Conservation (phyloP, 2,113 vertebrate species). For the Chroicocephalus ridibundus region DNA sequence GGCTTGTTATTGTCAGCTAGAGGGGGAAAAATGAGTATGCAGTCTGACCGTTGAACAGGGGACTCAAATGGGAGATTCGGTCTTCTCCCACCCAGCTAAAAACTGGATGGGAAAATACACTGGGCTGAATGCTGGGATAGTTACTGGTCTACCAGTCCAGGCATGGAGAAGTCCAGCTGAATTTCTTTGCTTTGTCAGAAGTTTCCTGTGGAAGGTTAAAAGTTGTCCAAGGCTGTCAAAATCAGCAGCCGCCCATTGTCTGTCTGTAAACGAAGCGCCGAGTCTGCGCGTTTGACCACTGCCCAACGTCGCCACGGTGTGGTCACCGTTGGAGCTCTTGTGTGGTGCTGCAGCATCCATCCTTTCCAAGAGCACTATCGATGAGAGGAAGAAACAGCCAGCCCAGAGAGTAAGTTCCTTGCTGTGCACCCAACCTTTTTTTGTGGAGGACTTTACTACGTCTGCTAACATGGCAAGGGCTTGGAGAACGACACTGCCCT, state of each 20-base stretch:
- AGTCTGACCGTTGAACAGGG: neutral
- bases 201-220: neutral
- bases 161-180: neutral
- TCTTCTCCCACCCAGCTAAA: neutral
- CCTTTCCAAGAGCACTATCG: neutral
- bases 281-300: rapidly evolving
- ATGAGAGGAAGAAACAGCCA: neutral
- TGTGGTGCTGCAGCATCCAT: neutral
- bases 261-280: rapidly evolving
- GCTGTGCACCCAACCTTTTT: neutral
- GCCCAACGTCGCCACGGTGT: rapidly evolving
- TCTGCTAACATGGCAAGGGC: rapidly evolving
- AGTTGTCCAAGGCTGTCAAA: neutral
- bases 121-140: neutral
- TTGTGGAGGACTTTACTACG: neutral
- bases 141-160: neutral
- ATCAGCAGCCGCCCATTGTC: rapidly evolving
- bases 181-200: neutral
- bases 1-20: neutral
- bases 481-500: rapidly evolving
- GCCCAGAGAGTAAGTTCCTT: neutral
- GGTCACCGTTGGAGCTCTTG: neutral
- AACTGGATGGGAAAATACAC: neutral
- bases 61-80: neutral
- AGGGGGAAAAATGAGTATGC: neutral